These are phyloP conservation scores for Bradypus variegatus DNA, from an alignment of 2,797 vertebrate species.

Conservation along the genomic window DNA sequence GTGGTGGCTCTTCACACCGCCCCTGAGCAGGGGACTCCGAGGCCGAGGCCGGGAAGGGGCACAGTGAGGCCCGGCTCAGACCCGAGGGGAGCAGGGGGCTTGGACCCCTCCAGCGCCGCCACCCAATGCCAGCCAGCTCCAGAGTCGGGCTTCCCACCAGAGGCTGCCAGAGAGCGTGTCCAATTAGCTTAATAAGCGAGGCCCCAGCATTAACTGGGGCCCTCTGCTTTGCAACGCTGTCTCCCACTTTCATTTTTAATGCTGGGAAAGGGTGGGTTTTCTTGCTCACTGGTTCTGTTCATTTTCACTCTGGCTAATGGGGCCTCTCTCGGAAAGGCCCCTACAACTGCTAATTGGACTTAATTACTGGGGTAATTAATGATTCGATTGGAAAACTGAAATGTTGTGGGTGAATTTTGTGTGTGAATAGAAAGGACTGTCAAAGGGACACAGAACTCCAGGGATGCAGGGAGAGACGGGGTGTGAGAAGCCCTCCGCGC, in stretches of 20 bases:
- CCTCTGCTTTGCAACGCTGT: constrained; percentile 57
- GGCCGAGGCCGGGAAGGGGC: background rate
- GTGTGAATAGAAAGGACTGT: constrained; percentile 46
- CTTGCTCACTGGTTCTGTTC: background rate
- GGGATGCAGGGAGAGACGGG: background rate
- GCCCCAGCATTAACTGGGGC: constrained; percentile 69
- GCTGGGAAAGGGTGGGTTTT: constrained; percentile 53
- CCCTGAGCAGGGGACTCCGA: background rate
- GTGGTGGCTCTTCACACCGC: background rate
- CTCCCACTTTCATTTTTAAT: constrained; percentile 67
- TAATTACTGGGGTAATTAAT: constrained; percentile 76
- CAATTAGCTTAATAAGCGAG: constrained; percentile 76
- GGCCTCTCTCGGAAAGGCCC: constrained; percentile 71
- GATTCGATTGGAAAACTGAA: constrained; percentile 69
- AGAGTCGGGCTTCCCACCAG: background rate
- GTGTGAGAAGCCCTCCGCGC: background rate
- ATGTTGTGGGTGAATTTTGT: constrained; percentile 51
- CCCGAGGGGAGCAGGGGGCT: background rate
- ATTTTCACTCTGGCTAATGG: constrained; percentile 65
- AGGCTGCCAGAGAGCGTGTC: constrained; percentile 53
- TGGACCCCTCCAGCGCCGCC: background rate
- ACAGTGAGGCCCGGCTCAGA: background rate
- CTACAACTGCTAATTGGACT: constrained; percentile 72
- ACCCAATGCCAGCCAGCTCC: background rate
- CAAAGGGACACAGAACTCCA: constrained; percentile 30